Conservation (phyloP, 2,888 invertebrate genomes). For the Noctua comes region DNA sequence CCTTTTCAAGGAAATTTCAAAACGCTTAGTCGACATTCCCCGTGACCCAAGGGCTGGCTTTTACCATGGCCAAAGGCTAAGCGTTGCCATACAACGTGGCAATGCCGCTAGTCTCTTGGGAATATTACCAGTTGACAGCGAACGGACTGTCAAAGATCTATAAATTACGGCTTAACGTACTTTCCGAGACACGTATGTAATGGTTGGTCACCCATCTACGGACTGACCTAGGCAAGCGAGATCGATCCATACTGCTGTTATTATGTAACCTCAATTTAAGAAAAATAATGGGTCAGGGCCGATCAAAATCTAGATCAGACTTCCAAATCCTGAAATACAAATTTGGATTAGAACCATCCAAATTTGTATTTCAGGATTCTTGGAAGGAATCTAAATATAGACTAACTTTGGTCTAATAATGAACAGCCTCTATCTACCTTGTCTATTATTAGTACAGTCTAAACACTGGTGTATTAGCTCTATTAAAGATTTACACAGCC, state of each 20-base stretch:
- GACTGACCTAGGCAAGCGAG: background rate
- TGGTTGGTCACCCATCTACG: background rate
- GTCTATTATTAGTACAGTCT: constrained; percentile 22
- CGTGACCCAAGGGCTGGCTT: too few relatives aligned
- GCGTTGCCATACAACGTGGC: too few relatives aligned
- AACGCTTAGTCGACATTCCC: too few relatives aligned
- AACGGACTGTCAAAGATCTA: too few relatives aligned
- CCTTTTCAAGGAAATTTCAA: too few relatives aligned
- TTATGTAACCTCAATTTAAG: background rate
- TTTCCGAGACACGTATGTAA: too few relatives aligned
- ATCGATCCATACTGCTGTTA: background rate
- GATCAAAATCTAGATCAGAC: background rate
- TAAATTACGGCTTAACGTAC: too few relatives aligned
- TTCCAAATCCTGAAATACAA: background rate
- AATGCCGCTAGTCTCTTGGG: too few relatives aligned
- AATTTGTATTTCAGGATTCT: too few relatives aligned
- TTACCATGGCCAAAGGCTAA: too few relatives aligned
- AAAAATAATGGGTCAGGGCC: background rate
- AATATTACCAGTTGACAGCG: too few relatives aligned
- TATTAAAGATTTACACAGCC: constrained; percentile 15
- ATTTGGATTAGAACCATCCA: background rate
- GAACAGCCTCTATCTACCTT: background rate
- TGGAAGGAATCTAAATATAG: constrained; percentile 10
- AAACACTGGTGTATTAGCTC: background rate
- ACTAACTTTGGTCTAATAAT: background rate